phyloP scores from a whole-genome alignment of 2,797 vertebrate species.

The Phaenicophaeus curvirostris region DNA sequence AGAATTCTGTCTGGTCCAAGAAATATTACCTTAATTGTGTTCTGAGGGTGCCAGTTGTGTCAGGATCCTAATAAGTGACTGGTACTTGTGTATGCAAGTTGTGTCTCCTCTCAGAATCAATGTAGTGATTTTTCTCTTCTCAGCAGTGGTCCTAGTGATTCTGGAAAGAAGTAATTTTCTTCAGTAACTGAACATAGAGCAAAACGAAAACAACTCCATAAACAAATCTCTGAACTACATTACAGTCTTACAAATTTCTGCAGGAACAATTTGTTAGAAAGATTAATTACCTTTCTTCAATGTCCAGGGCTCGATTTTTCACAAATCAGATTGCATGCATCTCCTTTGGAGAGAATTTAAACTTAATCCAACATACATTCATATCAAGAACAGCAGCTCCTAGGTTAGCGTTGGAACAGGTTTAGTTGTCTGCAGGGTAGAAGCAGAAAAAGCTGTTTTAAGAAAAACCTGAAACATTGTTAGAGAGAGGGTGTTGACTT shows the following conservation, averaged over 20 bases:
- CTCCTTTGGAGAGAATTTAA: neutral
- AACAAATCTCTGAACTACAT: neutral
- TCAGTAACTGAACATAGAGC: neutral
- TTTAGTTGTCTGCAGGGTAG: neutral
- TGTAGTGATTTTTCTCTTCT: neutral
- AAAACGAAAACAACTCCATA: neutral
- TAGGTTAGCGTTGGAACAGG: constrained; percentile 12
- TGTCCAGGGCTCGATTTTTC: neutral
- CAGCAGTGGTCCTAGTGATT: neutral
- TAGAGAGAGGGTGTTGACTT: neutral
- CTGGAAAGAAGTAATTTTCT: neutral
- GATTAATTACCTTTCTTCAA: neutral
- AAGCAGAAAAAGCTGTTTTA: neutral
- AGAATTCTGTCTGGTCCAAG: neutral
- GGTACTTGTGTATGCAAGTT: neutral
- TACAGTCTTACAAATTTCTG: neutral
- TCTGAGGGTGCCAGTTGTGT: neutral
- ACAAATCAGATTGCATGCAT: neutral
- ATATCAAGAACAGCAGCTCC: neutral
- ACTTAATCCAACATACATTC: neutral
- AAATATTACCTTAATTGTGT: neutral
- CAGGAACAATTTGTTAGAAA: neutral
- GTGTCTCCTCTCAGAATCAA: neutral
- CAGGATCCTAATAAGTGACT: neutral
- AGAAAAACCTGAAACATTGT: neutral